These are phyloP conservation scores for Dermatemys mawii DNA, from an alignment of 2,113 vertebrate genomes.

Conservation along the genomic window DNA sequence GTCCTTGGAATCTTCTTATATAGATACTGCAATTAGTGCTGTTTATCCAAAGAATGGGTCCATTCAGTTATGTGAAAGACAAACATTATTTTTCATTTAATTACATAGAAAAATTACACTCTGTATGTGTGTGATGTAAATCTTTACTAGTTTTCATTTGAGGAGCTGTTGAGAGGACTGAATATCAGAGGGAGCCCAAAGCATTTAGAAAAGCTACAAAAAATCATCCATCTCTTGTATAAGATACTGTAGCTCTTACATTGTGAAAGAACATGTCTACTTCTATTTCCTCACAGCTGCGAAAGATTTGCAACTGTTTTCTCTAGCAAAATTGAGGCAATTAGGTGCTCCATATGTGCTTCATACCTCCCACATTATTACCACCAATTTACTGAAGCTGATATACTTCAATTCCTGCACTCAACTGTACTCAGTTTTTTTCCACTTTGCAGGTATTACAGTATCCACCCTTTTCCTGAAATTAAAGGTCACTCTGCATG, in stretches of 20 bases:
- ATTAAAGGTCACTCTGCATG: not conserved
- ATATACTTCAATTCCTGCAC: not conserved
- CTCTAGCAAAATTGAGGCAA: not conserved
- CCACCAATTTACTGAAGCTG: not conserved
- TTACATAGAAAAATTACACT: not conserved
- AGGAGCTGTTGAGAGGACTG: not conserved
- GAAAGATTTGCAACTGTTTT: not conserved
- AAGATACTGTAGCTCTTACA: not conserved
- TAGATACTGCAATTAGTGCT: not conserved
- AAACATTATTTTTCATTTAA: not conserved
- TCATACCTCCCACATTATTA: not conserved
- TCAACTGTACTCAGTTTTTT: not conserved
- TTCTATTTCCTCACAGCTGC: not conserved
- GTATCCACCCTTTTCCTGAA: not conserved
- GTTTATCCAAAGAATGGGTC: not conserved
- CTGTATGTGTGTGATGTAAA: not conserved
- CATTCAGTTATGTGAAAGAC: not conserved
- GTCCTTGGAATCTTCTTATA: not conserved
- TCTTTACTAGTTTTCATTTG: not conserved
- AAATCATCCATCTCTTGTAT: not conserved
- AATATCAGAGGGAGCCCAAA: not conserved
- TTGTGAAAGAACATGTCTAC: not conserved
- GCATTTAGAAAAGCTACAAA: not conserved
- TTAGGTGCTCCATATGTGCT: not conserved
- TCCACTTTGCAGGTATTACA: not conserved